A percentile compares a stretch with the other conserved stretches of the same genome.
Evolutionary conservation across 2,797 vertebrate species (phyloP).

Genomic region (Malacoctenus gilli): DNA sequence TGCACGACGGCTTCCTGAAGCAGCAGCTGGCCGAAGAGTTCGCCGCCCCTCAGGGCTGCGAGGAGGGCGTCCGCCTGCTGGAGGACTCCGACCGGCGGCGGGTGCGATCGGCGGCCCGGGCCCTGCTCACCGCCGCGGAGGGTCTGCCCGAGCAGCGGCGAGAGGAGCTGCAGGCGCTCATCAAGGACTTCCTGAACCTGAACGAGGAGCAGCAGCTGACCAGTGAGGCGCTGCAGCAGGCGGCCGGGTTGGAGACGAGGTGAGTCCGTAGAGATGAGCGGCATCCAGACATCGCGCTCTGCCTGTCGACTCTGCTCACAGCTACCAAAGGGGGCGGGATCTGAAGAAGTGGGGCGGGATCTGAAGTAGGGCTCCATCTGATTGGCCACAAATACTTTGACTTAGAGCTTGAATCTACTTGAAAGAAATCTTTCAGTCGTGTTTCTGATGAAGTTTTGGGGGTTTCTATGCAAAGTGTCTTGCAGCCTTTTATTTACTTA

Average conservation of each 20-base stretch:
- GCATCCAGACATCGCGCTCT: not conserved
- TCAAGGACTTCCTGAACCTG: slow-evolving; percentile 81
- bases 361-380: too few relatives aligned
- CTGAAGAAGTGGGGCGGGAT: too few relatives aligned
- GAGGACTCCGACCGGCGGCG: slow-evolving; percentile 89
- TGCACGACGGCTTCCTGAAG: slow-evolving; percentile 92
- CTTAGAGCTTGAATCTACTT: too few relatives aligned
- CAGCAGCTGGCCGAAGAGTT: slow-evolving; percentile 90
- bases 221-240: slow-evolving; percentile 82
- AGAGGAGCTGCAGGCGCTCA: slow-evolving; percentile 83
- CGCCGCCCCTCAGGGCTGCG: slow-evolving; percentile 89
- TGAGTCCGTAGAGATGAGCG: slow-evolving; percentile 52
- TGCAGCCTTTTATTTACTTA: too few relatives aligned
- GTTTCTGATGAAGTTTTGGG: too few relatives aligned
- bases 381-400: too few relatives aligned
- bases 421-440: too few relatives aligned
- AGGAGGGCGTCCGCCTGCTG: slow-evolving; percentile 89
- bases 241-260: slow-evolving; percentile 91
- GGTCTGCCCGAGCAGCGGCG: slow-evolving; percentile 84
- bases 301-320: too few relatives aligned
- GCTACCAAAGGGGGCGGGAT: too few relatives aligned
- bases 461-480: too few relatives aligned
- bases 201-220: slow-evolving; percentile 74
- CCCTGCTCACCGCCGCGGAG: slow-evolving; percentile 86
- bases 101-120: slow-evolving; percentile 92